A percentile compares a stretch with the other conserved stretches of the same genome.
Evolutionary conservation across 2,113 vertebrate genomes (phyloP).

Genomic region (Ochotona princeps): DNA sequence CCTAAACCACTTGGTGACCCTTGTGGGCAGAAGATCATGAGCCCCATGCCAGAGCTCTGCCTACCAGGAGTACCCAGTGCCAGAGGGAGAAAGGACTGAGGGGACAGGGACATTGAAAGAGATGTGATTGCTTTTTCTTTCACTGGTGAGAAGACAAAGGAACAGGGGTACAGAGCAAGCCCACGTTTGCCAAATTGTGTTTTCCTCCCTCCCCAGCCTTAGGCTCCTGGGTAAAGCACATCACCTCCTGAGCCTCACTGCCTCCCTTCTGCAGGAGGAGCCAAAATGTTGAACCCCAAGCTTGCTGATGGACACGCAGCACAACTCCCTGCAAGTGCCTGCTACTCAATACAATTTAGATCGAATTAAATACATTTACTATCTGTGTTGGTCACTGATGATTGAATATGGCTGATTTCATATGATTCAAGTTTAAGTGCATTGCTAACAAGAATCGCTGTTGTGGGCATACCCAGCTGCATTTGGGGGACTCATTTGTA

Average conservation of each 20-base stretch:
- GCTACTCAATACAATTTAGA: background rate
- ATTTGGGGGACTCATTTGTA: background rate
- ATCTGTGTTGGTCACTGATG: background rate
- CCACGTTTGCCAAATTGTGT: background rate
- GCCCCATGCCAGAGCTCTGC: background rate
- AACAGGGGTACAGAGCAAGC: background rate
- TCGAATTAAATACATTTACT: background rate
- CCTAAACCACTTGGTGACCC: no score
- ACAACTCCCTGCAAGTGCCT: background rate
- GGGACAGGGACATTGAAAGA: background rate
- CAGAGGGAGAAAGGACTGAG: no score
- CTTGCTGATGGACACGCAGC: background rate
- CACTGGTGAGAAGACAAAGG: background rate
- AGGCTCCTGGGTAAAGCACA: background rate
- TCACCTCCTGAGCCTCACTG: fast-evolving
- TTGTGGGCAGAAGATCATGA: background rate
- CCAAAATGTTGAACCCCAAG: background rate
- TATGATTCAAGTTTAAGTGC: background rate
- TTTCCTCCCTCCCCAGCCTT: background rate
- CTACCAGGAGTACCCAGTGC: background rate
- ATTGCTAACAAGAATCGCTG: background rate
- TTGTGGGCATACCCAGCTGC: background rate
- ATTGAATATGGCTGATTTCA: background rate
- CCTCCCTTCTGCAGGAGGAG: background rate
- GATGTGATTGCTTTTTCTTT: background rate